A percentile compares a stretch with the other conserved stretches of the same genome.
Conservation (phyloP, 2,797 vertebrate species). For the Heliangelus exortis region DNA sequence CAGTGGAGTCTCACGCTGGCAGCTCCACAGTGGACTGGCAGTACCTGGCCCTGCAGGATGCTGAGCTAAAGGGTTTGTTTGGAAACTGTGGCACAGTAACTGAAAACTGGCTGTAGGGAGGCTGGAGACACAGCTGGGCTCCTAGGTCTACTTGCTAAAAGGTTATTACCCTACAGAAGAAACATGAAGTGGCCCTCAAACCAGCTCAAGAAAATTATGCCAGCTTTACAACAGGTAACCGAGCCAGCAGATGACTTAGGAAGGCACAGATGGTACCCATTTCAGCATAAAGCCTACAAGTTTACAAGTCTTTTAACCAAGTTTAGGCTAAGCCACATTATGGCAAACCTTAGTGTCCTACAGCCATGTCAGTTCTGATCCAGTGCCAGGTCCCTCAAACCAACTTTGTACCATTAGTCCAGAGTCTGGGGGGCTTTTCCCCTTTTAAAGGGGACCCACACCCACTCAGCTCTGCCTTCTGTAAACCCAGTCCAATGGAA, state of each 20-base stretch:
- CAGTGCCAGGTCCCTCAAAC: background rate
- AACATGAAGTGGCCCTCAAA: background rate
- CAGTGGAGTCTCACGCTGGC: background rate
- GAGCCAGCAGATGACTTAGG: background rate
- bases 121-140: background rate
- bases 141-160: background rate
- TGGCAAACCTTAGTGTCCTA: background rate
- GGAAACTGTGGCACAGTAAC: background rate
- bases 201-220: background rate
- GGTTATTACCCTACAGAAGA: background rate
- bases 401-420: background rate
- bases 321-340: background rate
- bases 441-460: background rate
- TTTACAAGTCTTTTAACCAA: background rate
- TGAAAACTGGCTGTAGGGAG: background rate
- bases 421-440: background rate
- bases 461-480: background rate
- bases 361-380: background rate
- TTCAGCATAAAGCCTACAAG: background rate
- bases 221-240: background rate
- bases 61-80: background rate
- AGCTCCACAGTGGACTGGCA: background rate
- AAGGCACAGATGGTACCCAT: accelerated
- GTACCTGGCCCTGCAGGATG: background rate
- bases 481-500: background rate